Evolutionary conservation across 2,888 invertebrate species (phyloP).

Genomic region (Andrena camellia): DNA sequence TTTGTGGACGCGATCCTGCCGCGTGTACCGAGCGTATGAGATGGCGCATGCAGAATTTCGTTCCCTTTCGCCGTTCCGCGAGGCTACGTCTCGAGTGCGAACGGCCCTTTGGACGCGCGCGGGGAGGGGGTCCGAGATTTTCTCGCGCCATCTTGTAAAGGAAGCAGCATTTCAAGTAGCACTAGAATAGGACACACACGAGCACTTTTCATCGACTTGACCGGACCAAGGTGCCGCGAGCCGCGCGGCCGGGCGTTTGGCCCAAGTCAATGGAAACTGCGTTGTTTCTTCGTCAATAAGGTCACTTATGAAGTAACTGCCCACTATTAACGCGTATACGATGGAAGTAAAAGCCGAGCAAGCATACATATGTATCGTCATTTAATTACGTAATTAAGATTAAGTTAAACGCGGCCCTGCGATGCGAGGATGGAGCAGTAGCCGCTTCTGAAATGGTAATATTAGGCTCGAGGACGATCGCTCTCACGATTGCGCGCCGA

Average conservation of each 20-base stretch:
- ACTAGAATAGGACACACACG: slow-evolving; percentile 36
- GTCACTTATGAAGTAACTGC: slow-evolving; percentile 56
- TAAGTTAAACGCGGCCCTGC: slow-evolving; percentile 64
- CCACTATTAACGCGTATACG: slow-evolving; percentile 77
- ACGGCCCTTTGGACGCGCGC: not conserved
- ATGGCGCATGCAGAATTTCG: slow-evolving; percentile 66
- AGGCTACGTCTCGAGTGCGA: too few relatives aligned
- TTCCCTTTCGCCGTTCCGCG: slow-evolving; percentile 35
- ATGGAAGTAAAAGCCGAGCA: slow-evolving; percentile 66
- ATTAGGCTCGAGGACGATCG: slow-evolving; percentile 85
- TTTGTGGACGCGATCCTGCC: slow-evolving; percentile 57
- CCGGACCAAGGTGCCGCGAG: slow-evolving; percentile 71
- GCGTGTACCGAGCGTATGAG: slow-evolving; percentile 58
- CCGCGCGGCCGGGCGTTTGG: slow-evolving; percentile 65
- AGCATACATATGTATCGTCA: slow-evolving; percentile 57
- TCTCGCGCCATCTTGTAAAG: slow-evolving; percentile 68
- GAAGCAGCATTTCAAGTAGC: slow-evolving; percentile 63
- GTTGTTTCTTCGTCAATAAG: slow-evolving; percentile 49
- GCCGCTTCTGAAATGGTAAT: slow-evolving; percentile 73
- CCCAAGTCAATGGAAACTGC: slow-evolving; percentile 84
- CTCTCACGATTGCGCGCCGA: slow-evolving; percentile 61
- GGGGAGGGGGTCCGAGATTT: slow-evolving; percentile 53
- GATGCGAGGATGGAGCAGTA: slow-evolving; percentile 45
- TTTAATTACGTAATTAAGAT: slow-evolving; percentile 67
- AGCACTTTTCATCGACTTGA: slow-evolving; percentile 84